Evolutionary conservation across 2,888 invertebrate genomes (phyloP).

Genomic region (Zygaena filipendulae): DNA sequence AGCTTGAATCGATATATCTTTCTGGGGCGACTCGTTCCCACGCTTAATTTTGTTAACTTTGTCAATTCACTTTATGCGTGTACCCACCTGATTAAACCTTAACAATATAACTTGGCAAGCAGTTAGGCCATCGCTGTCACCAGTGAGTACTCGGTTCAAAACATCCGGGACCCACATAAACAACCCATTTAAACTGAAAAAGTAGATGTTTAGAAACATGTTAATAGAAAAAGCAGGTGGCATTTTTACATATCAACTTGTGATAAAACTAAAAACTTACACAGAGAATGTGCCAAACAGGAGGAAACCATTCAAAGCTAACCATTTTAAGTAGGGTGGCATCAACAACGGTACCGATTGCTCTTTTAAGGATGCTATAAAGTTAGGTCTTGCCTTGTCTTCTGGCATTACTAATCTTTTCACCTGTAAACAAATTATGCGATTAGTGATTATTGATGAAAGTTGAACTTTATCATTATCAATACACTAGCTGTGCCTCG

Average conservation of each 20-base stretch:
- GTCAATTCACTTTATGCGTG: no score
- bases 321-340: constrained; percentile 62
- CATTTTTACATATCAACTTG: no score
- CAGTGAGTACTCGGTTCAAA: constrained; percentile 58
- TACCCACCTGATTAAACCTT: constrained; percentile 38
- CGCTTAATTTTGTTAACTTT: no score
- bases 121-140: constrained; percentile 27
- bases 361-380: constrained; percentile 43
- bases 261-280: constrained; percentile 43
- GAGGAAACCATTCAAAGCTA: constrained; percentile 62
- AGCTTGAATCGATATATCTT: no score
- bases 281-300: constrained; percentile 74
- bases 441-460: no score
- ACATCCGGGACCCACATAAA: constrained; percentile 71
- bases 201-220: neutral
- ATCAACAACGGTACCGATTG: constrained; percentile 66
- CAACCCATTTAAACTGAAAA: constrained; percentile 59
- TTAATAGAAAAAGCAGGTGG: no score
- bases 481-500: no score
- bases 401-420: constrained; percentile 30
- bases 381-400: constrained; percentile 23
- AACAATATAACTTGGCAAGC: constrained; percentile 47
- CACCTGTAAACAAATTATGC: constrained; percentile 42
- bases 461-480: no score
- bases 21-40: no score